Percentiles rank a stretch among this genome's conserved stretches.
These are phyloP conservation scores for Lepidothrix coronata DNA, from an alignment of 2,113 vertebrate genomes.

Conservation along the genomic window DNA sequence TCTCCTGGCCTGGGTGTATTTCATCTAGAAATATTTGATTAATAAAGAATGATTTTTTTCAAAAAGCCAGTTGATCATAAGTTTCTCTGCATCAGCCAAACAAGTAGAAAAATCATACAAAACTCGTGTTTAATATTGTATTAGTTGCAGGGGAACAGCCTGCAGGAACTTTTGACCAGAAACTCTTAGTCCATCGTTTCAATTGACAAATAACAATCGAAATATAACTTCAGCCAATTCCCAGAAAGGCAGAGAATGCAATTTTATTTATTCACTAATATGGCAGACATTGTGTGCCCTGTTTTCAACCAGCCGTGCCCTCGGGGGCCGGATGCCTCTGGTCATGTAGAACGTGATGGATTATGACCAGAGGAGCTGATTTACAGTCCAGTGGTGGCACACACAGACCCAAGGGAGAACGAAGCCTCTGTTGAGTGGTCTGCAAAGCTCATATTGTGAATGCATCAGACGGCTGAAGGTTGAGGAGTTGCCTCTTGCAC, in stretches of 20 bases:
- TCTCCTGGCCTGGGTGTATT: constrained; percentile 14
- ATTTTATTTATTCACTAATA: background rate
- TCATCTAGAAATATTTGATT: constrained; percentile 8
- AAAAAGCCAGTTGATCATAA: background rate
- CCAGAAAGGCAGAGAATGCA: background rate
- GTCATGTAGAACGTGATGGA: background rate
- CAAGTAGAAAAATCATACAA: background rate
- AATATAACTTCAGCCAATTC: background rate
- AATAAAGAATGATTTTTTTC: background rate
- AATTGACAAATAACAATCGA: background rate
- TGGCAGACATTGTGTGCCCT: background rate
- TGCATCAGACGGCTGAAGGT: background rate
- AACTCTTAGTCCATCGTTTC: background rate
- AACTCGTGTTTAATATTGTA: background rate
- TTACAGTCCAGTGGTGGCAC: background rate
- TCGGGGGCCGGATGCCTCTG: background rate
- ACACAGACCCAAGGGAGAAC: background rate
- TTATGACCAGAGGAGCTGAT: background rate
- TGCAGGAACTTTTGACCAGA: background rate
- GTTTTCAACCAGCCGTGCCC: background rate
- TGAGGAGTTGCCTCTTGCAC: background rate
- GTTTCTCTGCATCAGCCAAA: background rate
- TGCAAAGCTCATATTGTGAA: background rate
- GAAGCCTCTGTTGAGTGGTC: background rate
- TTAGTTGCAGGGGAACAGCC: background rate